Conservation (phyloP, 2,888 invertebrate genomes). For the Apantesis nais region DNA sequence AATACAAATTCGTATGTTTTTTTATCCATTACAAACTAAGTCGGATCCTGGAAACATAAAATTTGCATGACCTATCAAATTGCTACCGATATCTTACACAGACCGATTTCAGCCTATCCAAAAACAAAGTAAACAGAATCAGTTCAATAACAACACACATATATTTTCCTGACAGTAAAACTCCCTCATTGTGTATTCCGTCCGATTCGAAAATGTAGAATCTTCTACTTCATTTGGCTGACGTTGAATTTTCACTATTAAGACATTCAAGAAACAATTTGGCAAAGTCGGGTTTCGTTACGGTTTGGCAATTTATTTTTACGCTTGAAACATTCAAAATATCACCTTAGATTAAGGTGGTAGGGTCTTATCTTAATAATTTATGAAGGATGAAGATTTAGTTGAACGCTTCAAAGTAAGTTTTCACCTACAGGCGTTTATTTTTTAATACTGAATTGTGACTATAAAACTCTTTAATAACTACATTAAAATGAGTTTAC, state of each 20-base stretch:
- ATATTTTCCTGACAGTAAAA: slow-evolving; percentile 28
- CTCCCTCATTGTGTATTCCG: slow-evolving; percentile 47
- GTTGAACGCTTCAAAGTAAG: neutral
- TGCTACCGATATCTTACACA: neutral
- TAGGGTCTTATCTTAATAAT: neutral
- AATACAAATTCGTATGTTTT: no score
- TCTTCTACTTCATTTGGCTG: slow-evolving; percentile 57
- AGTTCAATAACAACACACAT: neutral
- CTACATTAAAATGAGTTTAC: neutral
- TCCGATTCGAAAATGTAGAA: slow-evolving; percentile 49
- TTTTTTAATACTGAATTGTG: neutral
- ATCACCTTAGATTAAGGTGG: neutral
- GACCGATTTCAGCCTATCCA: neutral
- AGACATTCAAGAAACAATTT: slow-evolving; percentile 64
- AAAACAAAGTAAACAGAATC: neutral
- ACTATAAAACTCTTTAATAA: neutral
- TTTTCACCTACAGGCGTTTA: neutral
- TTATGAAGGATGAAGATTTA: neutral
- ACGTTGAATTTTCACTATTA: slow-evolving; percentile 56
- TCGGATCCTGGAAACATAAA: no score
- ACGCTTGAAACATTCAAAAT: neutral
- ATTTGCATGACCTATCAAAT: neutral
- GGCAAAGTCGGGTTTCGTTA: slow-evolving; percentile 15
- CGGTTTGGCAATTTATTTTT: neutral
- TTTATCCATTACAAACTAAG: no score